Percentiles rank a stretch among this genome's conserved stretches.
phyloP scores from a whole-genome alignment of 2,113 vertebrate genomes.

The Heterotilapia buettikoferi region DNA sequence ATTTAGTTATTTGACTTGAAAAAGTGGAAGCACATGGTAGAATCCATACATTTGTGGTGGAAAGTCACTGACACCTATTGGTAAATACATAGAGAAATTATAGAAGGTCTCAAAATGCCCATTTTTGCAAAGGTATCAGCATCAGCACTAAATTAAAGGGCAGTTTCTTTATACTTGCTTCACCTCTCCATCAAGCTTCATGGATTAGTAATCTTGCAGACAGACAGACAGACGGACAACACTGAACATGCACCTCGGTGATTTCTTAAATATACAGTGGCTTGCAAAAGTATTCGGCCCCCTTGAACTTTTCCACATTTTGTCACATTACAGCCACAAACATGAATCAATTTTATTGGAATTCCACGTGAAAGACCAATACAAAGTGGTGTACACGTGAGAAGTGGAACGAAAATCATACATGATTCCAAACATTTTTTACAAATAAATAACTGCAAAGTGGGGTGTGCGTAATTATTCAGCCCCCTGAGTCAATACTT shows the following conservation, averaged over 20 bases:
- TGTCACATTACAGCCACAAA: too few relatives aligned
- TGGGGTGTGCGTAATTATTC: too few relatives aligned
- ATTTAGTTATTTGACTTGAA: not conserved
- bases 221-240: not conserved
- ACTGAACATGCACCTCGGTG: not conserved
- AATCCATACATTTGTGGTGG: not conserved
- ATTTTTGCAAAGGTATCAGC: not conserved
- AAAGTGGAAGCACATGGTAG: not conserved
- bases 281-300: too few relatives aligned
- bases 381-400: too few relatives aligned
- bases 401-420: too few relatives aligned
- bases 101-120: rapidly evolving
- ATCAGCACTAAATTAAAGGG: not conserved
- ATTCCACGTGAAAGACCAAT: too few relatives aligned
- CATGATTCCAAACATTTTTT: too few relatives aligned
- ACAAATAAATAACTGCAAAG: too few relatives aligned
- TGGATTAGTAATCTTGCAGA: not conserved
- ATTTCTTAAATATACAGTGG: not conserved
- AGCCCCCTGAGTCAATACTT: too few relatives aligned
- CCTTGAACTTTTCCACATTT: too few relatives aligned
- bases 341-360: too few relatives aligned
- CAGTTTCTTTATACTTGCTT: not conserved
- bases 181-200: not conserved
- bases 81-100: not conserved
- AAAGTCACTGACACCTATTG: not conserved